Base-by-base conservation (phyloP, 2,888 invertebrate species). In the Drosophila cognata region DNA sequence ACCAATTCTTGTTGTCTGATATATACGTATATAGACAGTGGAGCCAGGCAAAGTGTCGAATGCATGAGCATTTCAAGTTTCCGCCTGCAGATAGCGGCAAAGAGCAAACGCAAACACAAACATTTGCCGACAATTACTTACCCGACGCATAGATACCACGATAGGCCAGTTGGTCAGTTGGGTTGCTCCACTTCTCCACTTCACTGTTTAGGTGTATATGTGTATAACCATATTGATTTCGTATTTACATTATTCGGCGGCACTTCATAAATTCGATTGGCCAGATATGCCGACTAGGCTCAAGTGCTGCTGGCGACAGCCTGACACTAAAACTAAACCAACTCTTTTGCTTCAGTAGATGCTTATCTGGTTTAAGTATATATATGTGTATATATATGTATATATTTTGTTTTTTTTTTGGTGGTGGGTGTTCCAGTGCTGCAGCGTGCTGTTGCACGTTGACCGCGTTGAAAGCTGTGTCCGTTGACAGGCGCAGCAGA, bases 51-150 rank as follows among this genome's bases (percentile, higher is more conserved):
- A 81, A 79, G 81, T 85, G 83, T 88, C 81, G 76, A 79, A 84
- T 76, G 77, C 75, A 64, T 73, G 71, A 43, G 38, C 84, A 85
- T 82, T 89, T 90, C 79, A 89, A 82, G 88, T 89, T 81, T 84
- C 88, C 88, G 88, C 75, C 62, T 18, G 10, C 66, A 72, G 81
- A 87, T 88, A 82, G 82, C 77, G 77, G 71, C 77, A 59, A 83
- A 79, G 59, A 64, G 75, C 71, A 63, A 74, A 73, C 69, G 66
- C 57, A 78, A 83, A 78, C 68, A 84, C 81, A 87, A 87, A 87
- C 84, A 87, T 87, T 87, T 87, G 84, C 87, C 87, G 90, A 90
- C 90, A 90, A 88, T 90, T 88, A 86, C 87, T 88, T 86, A 77
- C 70, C 67, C 61, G 55, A 60, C 41, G 13, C 55, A 50, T 50